Evolutionary conservation across 1,140 invertebrate genomes (phyloP).

Genomic region (Brachionus asplanchnoidis): DNA sequence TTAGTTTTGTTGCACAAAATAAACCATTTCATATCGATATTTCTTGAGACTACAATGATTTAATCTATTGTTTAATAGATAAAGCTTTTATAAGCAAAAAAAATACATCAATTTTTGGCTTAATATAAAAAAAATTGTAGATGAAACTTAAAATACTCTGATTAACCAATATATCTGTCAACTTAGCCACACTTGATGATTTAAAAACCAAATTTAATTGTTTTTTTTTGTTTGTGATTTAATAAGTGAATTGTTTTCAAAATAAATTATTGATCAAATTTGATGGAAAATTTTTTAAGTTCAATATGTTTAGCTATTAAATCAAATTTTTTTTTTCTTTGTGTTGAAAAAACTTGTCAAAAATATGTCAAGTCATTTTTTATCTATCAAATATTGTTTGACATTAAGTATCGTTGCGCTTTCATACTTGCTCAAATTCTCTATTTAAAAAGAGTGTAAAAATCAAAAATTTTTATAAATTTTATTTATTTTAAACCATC

Average conservation of each 20-base stretch:
- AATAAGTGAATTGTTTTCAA: neutral
- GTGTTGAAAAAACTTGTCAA: neutral
- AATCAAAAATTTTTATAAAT: neutral
- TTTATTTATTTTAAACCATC: neutral
- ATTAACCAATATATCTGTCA: neutral
- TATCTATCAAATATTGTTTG: neutral
- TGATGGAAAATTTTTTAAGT: neutral
- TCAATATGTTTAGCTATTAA: neutral
- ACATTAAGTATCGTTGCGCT: neutral
- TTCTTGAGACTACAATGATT: no score
- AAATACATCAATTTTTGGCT: no score
- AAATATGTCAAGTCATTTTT: neutral
- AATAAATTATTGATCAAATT: neutral
- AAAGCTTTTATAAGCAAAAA: no score
- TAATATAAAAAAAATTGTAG: no score
- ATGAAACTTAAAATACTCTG: no score
- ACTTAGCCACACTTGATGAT: neutral
- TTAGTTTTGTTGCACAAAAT: no score
- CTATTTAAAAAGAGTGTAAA: neutral
- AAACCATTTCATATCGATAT: no score
- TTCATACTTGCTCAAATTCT: neutral
- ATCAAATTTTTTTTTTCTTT: neutral
- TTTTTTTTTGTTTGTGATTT: neutral
- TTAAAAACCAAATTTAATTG: neutral
- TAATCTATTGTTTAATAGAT: no score